Percentiles rank a stretch among this genome's conserved stretches.
phyloP scores from a whole-genome alignment of 2,113 vertebrate genomes.

The Myiozetetes cayanensis region DNA sequence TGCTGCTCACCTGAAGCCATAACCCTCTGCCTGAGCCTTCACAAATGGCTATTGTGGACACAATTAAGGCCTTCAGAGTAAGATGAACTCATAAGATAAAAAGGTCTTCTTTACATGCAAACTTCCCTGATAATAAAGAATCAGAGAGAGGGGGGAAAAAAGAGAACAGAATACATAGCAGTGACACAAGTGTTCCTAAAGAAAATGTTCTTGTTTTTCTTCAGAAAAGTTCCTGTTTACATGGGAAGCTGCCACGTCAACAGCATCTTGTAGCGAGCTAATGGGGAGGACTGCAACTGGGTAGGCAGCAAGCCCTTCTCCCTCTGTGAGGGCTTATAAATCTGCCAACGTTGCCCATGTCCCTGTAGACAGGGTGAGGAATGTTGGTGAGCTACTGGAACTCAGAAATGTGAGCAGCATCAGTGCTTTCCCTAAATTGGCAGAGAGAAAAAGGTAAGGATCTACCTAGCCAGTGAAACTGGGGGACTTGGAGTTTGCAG shows the following conservation, averaged over 20 bases:
- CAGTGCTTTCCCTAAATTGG: background rate
- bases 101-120: background rate
- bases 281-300: background rate
- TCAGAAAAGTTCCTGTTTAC: background rate
- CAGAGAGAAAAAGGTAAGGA: background rate
- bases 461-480: background rate
- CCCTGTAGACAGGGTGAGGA: background rate
- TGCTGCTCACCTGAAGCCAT: background rate
- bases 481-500: background rate
- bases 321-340: background rate
- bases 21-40: background rate
- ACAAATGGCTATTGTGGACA: background rate
- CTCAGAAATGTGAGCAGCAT: background rate
- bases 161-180: background rate
- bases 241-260: background rate
- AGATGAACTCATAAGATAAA: background rate
- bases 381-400: background rate
- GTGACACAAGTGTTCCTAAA: background rate
- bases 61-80: background rate
- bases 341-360: background rate
- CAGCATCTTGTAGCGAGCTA: background rate
- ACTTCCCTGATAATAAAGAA: background rate
- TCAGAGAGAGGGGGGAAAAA: background rate
- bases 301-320: background rate
- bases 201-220: background rate